Base-by-base conservation (phyloP, 1,140 invertebrate species). In the Musca domestica region DNA sequence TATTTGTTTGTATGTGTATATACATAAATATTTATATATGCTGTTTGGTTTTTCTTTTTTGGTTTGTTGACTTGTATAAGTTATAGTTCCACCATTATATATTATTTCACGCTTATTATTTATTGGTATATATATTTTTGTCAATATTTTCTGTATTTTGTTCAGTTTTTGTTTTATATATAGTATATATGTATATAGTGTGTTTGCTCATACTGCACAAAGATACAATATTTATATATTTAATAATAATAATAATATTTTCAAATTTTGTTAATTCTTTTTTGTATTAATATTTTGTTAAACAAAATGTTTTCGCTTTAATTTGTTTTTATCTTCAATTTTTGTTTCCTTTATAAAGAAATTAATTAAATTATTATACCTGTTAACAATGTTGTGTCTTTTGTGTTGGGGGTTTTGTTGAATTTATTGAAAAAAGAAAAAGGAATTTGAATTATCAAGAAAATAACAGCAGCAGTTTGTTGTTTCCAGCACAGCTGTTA, bases 1-100 rank as follows among this genome's bases (percentile, higher is more conserved):
- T 20, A 20, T 64, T 64, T 48, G 25, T 64, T 64, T 64, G 41
- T 64, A 20, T 64, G 41, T 64, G 47, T 64, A 48, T 64, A 64
- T 64, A 48, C 47, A 64, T 64, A 48, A 48, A 64, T 64, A 48
- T 64, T 64, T 64, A 48, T 48, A 48, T 64, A 64, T 64, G 17
- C 20, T 48, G 2, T n/a, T 64, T 41, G 12, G 47, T 64, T 64
- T 64, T 22, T 56, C 20, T 22, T 56, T 15, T 47, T 22, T 64
- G 4, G 20, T 19, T 64, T 30, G 27, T 41, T 41, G 34, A 10
- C 34, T 61, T 41, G 27, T 61, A 61, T 61, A 61, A 41, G 17
- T 61, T 12, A 19, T 61, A 61, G 15, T 58, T 27, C 34, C 34
- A 41, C 34, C 34, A 10, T 41, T 41, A 41, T 41, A 19, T 34